phyloP scores from a whole-genome alignment of 2,113 vertebrate species.

The Tragelaphus strepsiceros region DNA sequence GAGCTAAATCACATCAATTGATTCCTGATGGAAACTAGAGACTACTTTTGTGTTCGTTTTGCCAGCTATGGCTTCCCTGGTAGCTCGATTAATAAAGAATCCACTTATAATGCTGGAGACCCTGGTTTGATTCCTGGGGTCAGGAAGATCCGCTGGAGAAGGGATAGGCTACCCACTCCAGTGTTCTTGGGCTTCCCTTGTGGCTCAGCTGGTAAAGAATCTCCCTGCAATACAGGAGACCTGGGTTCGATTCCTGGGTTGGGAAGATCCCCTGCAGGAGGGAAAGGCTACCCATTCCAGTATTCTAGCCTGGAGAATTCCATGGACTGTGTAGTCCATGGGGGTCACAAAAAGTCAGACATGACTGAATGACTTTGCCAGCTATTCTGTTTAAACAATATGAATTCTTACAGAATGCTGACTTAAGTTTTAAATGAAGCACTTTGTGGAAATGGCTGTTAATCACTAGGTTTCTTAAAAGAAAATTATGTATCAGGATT shows the following conservation, averaged over 20 bases:
- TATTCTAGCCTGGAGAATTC: background rate
- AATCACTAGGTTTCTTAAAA: background rate
- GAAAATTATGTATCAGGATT: background rate
- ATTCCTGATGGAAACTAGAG: background rate
- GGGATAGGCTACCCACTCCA: background rate
- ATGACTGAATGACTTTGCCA: background rate
- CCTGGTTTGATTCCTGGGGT: background rate
- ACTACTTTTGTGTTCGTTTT: background rate
- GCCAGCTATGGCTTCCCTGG: background rate
- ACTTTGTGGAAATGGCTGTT: background rate
- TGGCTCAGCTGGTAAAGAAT: background rate
- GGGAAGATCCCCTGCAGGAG: background rate
- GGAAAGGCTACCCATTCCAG: background rate
- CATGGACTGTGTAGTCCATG: background rate
- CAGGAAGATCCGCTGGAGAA: background rate
- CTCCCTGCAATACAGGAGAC: background rate
- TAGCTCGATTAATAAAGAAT: background rate
- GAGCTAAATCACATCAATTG: background rate
- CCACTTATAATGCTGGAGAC: background rate
- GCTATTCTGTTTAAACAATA: background rate
- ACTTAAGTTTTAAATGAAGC: background rate
- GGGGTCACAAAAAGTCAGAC: background rate
- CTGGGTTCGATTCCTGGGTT: background rate
- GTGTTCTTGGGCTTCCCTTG: background rate
- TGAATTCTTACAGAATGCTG: background rate